Evolutionary conservation across 2,797 vertebrate species (phyloP).

Genomic region (Myripristis murdjan): DNA sequence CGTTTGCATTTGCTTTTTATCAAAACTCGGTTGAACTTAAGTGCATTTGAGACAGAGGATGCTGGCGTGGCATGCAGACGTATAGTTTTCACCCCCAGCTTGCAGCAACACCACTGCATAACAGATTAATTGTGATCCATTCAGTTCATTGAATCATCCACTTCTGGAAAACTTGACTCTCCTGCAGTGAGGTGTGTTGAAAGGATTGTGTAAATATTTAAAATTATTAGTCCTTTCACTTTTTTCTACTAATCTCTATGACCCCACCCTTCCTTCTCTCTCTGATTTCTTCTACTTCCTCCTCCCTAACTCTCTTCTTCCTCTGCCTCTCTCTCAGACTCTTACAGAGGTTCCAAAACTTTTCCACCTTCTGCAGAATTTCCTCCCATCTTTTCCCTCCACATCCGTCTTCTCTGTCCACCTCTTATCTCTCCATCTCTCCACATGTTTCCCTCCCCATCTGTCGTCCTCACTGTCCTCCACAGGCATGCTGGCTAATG

Average conservation of each 20-base stretch:
- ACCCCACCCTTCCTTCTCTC: neutral
- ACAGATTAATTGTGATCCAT: neutral
- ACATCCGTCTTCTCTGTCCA: neutral
- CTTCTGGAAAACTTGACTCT: neutral
- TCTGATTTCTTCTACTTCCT: neutral
- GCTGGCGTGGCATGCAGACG: neutral
- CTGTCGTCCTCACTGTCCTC: neutral
- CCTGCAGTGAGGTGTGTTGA: neutral
- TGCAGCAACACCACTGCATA: neutral
- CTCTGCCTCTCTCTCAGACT: neutral
- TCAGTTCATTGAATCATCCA: neutral
- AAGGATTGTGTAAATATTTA: neutral
- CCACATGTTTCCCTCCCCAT: constrained; percentile 1
- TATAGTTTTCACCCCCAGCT: no score
- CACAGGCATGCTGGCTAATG: neutral
- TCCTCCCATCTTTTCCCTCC: neutral
- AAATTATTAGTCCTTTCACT: neutral
- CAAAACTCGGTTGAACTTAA: neutral
- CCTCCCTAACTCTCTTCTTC: neutral
- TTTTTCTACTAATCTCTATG: neutral
- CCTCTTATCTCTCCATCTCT: constrained; percentile 7
- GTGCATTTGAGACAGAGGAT: neutral
- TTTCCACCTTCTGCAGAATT: neutral
- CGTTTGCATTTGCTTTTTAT: no score
- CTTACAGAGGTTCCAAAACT: neutral